Conservation (phyloP, 2,888 invertebrate genomes). For the Rutpela maculata region DNA sequence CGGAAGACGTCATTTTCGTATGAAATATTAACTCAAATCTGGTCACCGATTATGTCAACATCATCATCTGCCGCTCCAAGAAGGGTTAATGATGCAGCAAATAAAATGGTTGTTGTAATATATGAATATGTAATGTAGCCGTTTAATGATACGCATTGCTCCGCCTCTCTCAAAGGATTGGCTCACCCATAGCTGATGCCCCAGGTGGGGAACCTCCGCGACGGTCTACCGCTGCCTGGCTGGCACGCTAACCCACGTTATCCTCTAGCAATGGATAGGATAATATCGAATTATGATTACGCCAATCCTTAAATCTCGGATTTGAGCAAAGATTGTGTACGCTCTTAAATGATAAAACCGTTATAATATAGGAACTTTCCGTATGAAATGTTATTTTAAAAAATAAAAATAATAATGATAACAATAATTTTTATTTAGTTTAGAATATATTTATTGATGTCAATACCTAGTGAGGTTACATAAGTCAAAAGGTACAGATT, state of each 20-base stretch:
- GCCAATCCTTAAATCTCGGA: slow-evolving; percentile 43
- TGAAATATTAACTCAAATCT: background rate
- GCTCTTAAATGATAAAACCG: background rate
- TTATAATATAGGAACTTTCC: background rate
- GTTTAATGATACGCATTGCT: slow-evolving; percentile 55
- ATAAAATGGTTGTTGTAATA: slow-evolving; percentile 42
- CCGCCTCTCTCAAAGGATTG: slow-evolving; percentile 62
- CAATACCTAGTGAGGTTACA: too few species aligned
- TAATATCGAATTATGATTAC: slow-evolving; percentile 26
- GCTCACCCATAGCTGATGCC: slow-evolving; percentile 58
- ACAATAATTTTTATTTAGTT: too few species aligned
- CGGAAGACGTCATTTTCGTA: background rate
- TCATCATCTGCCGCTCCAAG: slow-evolving; percentile 17
- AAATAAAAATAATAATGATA: too few species aligned
- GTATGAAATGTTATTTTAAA: too few species aligned
- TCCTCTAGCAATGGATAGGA: slow-evolving; percentile 37
- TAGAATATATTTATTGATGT: too few species aligned
- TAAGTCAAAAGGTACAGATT: too few species aligned
- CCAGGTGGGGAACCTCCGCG: slow-evolving; percentile 62
- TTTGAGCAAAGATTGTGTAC: background rate
- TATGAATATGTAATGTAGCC: slow-evolving; percentile 67
- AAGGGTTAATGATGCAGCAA: slow-evolving; percentile 40
- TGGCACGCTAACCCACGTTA: slow-evolving; percentile 31
- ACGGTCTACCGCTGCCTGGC: slow-evolving; percentile 6
- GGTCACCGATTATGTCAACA: slow-evolving; percentile 17